These are phyloP conservation scores for Drosophila cardini DNA, from an alignment of 1,140 invertebrate genomes.

Conservation along the genomic window DNA sequence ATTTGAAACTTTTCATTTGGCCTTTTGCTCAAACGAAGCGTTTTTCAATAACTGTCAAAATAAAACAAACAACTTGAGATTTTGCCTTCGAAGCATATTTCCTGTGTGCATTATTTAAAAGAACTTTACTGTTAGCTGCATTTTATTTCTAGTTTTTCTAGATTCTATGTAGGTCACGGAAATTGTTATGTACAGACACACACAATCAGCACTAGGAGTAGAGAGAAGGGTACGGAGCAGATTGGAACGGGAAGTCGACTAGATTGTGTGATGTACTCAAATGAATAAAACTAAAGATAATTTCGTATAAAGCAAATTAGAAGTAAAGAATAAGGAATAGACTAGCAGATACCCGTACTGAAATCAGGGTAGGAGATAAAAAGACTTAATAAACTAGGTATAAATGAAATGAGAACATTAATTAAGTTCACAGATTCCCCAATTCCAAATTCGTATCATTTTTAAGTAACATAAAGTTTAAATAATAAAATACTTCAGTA, in stretches of 20 bases:
- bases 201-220: conserved; percentile 15
- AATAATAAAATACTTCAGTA: too few relatives aligned
- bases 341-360: neutral
- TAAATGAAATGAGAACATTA: too few relatives aligned
- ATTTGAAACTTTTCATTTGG: conserved; percentile 57
- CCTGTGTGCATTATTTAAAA: conserved; percentile 48
- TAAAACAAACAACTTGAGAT: conserved; percentile 60
- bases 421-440: too few relatives aligned
- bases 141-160: conserved; percentile 24
- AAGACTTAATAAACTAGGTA: neutral
- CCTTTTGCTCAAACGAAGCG: conserved; percentile 24
- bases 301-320: neutral
- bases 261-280: conserved; percentile 13
- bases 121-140: conserved; percentile 36
- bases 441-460: too few relatives aligned
- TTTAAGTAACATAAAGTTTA: too few relatives aligned
- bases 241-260: conserved; percentile 4
- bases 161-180: conserved; percentile 37
- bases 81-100: conserved; percentile 36
- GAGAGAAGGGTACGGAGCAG: neutral
- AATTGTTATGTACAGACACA: conserved; percentile 25
- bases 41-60: conserved; percentile 61
- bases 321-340: neutral
- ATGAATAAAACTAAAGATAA: conserved; percentile 7
- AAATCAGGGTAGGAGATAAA: too few relatives aligned